phyloP scores from a whole-genome alignment of 2,888 invertebrate genomes.

The Teleiodes luculella region DNA sequence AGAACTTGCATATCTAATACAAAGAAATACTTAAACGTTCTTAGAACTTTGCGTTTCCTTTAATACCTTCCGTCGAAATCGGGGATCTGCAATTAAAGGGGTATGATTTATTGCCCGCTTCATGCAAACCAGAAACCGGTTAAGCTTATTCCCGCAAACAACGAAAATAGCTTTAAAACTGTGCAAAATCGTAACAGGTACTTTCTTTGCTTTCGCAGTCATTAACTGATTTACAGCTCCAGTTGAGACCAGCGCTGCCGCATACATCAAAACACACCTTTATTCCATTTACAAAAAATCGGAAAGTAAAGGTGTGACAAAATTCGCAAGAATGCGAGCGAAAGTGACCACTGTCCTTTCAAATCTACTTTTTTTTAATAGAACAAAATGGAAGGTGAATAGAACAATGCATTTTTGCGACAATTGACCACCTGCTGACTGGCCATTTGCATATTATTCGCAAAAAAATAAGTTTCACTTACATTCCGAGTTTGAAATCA shows the following conservation, averaged over 20 bases:
- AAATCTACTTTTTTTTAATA: conserved; percentile 19
- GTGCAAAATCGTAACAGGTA: conserved; percentile 66
- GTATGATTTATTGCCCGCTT: neutral
- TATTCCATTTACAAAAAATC: conserved; percentile 18
- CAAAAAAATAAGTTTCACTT: conserved; percentile 53
- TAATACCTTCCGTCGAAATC: neutral
- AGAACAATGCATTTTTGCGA: conserved; percentile 37
- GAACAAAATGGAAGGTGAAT: conserved; percentile 26
- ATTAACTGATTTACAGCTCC: conserved; percentile 65
- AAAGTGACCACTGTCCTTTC: conserved; percentile 54
- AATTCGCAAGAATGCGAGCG: conserved; percentile 57
- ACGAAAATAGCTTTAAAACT: conserved; percentile 20
- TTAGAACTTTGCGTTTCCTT: neutral
- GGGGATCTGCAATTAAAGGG: neutral
- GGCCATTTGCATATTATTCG: conserved; percentile 70
- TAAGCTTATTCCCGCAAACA: neutral
- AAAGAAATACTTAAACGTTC: conserved; percentile 1
- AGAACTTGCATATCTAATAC: conserved; percentile 12
- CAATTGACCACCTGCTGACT: conserved; percentile 68
- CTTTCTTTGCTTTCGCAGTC: conserved; percentile 40
- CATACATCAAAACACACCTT: conserved; percentile 51
- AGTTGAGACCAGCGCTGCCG: conserved; percentile 43
- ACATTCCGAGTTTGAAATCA: conserved; percentile 41
- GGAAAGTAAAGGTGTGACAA: conserved; percentile 56
- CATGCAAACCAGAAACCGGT: neutral